Percentiles rank a stretch among this genome's conserved stretches.
phyloP scores from a whole-genome alignment of 2,113 vertebrate species.

The Otus sunia region DNA sequence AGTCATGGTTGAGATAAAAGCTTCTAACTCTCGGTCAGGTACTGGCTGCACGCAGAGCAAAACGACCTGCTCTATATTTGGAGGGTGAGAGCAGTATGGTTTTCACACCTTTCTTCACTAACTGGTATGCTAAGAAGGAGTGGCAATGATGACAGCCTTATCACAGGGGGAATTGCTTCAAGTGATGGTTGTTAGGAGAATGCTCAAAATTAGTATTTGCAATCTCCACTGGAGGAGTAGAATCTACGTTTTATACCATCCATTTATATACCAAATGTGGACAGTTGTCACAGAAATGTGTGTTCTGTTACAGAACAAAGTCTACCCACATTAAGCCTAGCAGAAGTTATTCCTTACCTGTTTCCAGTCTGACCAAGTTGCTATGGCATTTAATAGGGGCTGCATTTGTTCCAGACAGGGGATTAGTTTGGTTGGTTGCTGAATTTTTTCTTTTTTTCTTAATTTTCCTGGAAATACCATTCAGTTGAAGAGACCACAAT shows the following conservation, averaged over 20 bases:
- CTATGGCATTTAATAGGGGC: background rate
- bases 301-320: background rate
- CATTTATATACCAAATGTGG: background rate
- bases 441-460: background rate
- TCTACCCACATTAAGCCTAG: background rate
- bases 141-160: background rate
- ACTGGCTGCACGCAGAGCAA: background rate
- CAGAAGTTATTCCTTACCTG: background rate
- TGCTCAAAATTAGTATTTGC: background rate
- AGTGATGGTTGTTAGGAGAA: background rate
- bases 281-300: background rate
- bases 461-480: background rate
- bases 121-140: background rate
- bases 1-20: background rate
- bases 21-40: background rate
- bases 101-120: slow-evolving; percentile 15
- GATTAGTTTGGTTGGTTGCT: background rate
- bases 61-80: slow-evolving; percentile 4
- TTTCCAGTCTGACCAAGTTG: background rate
- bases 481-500: background rate
- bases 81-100: background rate
- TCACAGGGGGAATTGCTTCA: background rate
- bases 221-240: background rate
- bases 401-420: background rate
- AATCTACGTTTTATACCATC: background rate